Conservation (phyloP, 2,113 vertebrate genomes). For the Ptilonorhynchus violaceus region DNA sequence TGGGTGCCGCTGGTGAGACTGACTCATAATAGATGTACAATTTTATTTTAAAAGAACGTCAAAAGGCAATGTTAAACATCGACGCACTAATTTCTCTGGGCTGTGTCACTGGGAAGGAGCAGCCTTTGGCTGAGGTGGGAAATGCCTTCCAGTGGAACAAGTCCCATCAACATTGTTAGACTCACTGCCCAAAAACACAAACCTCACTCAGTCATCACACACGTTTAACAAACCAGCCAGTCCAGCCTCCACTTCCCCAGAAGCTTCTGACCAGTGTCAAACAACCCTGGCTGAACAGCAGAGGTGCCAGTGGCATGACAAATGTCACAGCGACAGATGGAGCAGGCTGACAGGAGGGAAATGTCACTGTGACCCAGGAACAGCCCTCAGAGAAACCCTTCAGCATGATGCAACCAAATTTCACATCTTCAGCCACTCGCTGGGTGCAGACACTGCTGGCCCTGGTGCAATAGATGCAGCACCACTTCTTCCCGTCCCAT, state of each 20-base stretch:
- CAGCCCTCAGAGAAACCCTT: background rate
- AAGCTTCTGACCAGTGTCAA: background rate
- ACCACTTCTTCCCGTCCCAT: background rate
- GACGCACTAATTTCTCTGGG: background rate
- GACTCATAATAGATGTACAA: background rate
- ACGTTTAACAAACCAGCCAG: background rate
- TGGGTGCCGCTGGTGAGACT: background rate
- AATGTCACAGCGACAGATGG: fast-evolving
- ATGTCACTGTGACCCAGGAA: background rate
- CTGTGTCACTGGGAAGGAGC: background rate
- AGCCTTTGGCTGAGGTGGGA: background rate
- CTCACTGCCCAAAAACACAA: background rate
- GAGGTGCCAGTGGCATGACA: background rate
- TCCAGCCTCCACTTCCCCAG: background rate
- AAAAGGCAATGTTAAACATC: background rate
- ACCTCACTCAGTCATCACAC: background rate
- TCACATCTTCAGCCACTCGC: fast-evolving
- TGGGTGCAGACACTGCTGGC: background rate
- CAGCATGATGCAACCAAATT: background rate
- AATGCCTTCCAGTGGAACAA: background rate
- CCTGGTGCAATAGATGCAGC: background rate
- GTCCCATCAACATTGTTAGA: background rate
- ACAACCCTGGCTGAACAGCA: background rate
- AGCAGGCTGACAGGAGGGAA: background rate
- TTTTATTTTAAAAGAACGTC: background rate